Conservation (phyloP, 2,797 vertebrate genomes). For the Spheniscus humboldti region DNA sequence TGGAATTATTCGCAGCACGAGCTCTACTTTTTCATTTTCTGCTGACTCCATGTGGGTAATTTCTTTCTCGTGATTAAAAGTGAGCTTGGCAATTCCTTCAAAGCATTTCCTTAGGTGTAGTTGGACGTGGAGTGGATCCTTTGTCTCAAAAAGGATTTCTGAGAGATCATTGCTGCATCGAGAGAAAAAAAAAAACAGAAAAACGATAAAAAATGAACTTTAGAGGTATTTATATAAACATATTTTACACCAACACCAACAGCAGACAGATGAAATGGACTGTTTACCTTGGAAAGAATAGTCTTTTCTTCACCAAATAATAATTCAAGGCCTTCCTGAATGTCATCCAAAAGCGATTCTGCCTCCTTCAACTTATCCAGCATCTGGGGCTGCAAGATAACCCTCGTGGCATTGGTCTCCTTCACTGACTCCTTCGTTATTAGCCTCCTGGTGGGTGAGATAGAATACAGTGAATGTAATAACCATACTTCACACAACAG, state of each 20-base stretch:
- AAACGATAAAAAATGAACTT: conserved; percentile 59
- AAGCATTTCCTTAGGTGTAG: conserved; percentile 72
- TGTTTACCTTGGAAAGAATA: conserved; percentile 80
- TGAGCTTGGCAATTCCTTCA: conserved; percentile 77
- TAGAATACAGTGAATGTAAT: conserved; percentile 83
- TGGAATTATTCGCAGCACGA: conserved; percentile 75
- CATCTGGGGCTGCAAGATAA: conserved; percentile 82
- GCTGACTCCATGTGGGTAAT: conserved; percentile 78
- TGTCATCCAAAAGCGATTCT: conserved; percentile 77
- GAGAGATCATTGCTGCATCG: conserved; percentile 41
- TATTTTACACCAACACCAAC: conserved; percentile 59
- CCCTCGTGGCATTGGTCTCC: conserved; percentile 75
- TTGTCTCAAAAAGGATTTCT: conserved; percentile 70
- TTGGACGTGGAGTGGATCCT: conserved; percentile 54
- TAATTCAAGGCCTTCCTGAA: conserved; percentile 77
- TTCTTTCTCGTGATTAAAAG: conserved; percentile 76
- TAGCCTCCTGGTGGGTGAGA: conserved; percentile 83
- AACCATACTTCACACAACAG: conserved; percentile 83
- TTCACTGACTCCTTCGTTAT: conserved; percentile 80
- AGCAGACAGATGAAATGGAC: conserved; percentile 64
- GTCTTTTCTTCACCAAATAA: conserved; percentile 75
- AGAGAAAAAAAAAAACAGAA: conserved; percentile 42
- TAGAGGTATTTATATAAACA: conserved; percentile 59
- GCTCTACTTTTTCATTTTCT: conserved; percentile 79
- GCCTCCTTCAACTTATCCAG: conserved; percentile 77